These are phyloP conservation scores for Emys orbicularis DNA, from an alignment of 2,797 vertebrate genomes.

Conservation along the genomic window DNA sequence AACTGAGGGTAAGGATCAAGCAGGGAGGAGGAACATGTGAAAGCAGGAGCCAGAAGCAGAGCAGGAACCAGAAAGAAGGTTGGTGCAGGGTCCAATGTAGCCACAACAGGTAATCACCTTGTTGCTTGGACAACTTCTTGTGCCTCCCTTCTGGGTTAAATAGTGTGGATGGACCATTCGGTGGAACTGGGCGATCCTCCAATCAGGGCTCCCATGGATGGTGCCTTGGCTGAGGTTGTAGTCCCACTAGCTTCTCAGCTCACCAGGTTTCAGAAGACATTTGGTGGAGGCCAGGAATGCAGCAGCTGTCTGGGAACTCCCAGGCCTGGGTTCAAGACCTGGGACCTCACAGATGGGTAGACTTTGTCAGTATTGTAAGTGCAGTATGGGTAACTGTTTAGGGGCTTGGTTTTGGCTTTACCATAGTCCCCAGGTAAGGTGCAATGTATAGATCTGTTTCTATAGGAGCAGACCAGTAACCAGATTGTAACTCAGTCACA, in stretches of 20 bases:
- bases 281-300: neutral
- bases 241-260: neutral
- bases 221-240: neutral
- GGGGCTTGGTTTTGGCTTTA: neutral
- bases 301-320: neutral
- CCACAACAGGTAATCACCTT: neutral
- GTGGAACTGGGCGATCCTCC: neutral
- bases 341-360: neutral
- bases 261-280: neutral
- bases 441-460: neutral
- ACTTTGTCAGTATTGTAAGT: neutral
- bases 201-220: neutral
- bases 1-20: neutral
- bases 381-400: neutral
- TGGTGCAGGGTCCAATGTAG: neutral
- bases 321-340: neutral
- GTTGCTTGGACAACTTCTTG: neutral
- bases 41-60: neutral
- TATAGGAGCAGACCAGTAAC: neutral
- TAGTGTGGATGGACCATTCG: neutral
- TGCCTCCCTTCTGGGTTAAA: neutral
- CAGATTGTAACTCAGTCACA: neutral
- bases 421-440: conserved; percentile 16
- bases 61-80: neutral
- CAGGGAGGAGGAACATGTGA: neutral